phyloP scores from a whole-genome alignment of 2,797 vertebrate genomes.

The Acipenser oxyrinchus region DNA sequence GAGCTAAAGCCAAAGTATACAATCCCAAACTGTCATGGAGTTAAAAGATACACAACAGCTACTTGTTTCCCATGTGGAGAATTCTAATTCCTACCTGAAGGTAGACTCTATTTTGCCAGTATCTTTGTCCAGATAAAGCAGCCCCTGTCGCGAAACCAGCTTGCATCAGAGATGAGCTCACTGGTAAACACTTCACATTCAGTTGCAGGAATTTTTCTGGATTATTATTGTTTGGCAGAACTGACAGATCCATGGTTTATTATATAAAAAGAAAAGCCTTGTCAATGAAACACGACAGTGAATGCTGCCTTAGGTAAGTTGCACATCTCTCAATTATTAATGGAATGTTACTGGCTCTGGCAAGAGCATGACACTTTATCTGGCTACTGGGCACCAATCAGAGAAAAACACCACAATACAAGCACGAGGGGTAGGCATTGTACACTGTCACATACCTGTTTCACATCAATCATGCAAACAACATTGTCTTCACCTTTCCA shows the following conservation, averaged over 20 bases:
- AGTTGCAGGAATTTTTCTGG: slow-evolving; percentile 87
- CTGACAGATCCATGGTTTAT: slow-evolving; percentile 76
- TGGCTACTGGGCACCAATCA: slow-evolving; percentile 14
- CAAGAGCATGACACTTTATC: slow-evolving; percentile 48
- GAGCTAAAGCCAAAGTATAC: no score
- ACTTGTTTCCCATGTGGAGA: no score
- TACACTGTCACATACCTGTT: no score
- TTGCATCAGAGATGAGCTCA: slow-evolving; percentile 61
- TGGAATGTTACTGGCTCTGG: slow-evolving; percentile 42
- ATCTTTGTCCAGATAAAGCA: slow-evolving; percentile 58
- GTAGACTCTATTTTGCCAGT: slow-evolving; percentile 85
- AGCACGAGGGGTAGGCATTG: no score
- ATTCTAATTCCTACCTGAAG: slow-evolving; percentile 60
- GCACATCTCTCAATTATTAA: slow-evolving; percentile 47
- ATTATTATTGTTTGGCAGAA: slow-evolving; percentile 89
- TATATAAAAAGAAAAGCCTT: background rate
- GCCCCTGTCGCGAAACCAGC: slow-evolving; percentile 46
- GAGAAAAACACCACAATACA: background rate
- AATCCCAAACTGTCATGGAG: no score
- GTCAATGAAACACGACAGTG: background rate
- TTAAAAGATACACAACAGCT: no score
- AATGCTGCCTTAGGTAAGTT: background rate
- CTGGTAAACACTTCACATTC: slow-evolving; percentile 73
- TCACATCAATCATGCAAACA: no score
- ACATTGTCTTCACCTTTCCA: no score